Conservation (phyloP, 2,797 vertebrate genomes). For the Jordanella pulchra region DNA sequence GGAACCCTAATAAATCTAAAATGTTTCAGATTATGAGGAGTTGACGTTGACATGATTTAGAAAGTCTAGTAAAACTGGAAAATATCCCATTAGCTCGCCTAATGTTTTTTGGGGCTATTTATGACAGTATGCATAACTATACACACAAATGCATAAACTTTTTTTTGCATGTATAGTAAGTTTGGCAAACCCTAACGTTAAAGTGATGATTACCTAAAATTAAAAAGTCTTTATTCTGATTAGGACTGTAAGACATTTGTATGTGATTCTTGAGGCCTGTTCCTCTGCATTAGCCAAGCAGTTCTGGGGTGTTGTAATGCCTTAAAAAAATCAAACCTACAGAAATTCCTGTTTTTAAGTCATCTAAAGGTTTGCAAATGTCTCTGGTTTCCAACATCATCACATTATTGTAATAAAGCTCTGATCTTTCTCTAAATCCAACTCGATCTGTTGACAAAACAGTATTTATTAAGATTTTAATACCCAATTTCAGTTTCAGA, state of each 20-base stretch:
- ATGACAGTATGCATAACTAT: not conserved
- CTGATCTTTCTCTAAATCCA: not conserved
- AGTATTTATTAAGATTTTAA: not conserved
- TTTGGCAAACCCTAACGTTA: not conserved
- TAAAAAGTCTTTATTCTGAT: not conserved
- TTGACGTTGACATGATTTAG: conserved; percentile 3
- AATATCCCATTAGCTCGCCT: not conserved
- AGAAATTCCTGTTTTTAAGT: not conserved
- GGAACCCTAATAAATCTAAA: conserved; percentile 37
- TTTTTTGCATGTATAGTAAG: not conserved
- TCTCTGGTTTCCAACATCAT: not conserved
- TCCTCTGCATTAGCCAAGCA: not conserved
- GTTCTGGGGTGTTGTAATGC: not conserved
- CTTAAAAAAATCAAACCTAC: not conserved
- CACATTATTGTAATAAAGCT: not conserved
- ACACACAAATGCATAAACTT: not conserved
- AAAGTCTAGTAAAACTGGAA: conserved; percentile 24
- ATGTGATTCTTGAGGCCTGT: not conserved
- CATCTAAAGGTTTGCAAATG: not conserved
- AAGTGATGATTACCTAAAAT: not conserved
- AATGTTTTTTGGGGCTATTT: conserved; percentile 18
- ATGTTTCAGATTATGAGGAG: conserved; percentile 3
- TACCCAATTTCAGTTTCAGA: not conserved
- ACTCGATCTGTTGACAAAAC: not conserved
- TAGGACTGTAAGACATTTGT: not conserved